Evolutionary conservation across 2,113 vertebrate species (phyloP).

Genomic region (Ptilorrhoa leucosticta): DNA sequence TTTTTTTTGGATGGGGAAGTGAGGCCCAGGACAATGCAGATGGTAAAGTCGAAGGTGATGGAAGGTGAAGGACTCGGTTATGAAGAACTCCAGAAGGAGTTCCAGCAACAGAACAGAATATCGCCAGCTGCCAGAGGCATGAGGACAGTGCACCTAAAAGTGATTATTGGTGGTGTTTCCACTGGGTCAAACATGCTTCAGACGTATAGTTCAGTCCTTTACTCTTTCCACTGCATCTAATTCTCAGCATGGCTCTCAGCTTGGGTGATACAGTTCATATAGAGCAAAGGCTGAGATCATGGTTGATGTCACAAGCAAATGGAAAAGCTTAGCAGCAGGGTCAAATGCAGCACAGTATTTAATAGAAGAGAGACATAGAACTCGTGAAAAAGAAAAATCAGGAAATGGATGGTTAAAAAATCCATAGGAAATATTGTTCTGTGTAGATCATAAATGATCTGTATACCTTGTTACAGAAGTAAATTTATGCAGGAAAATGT

Average conservation of each 20-base stretch:
- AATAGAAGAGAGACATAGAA: not conserved
- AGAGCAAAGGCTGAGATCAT: not conserved
- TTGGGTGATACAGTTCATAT: not conserved
- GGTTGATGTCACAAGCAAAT: not conserved
- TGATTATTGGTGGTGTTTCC: not conserved
- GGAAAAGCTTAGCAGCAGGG: not conserved
- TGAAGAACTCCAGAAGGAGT: not conserved
- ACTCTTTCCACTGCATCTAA: not conserved
- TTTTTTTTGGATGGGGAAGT: not conserved
- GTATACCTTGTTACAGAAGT: not conserved
- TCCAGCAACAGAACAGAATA: not conserved
- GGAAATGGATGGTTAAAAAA: not conserved
- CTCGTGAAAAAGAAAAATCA: not conserved
- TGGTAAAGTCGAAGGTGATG: not conserved
- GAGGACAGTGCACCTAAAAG: not conserved
- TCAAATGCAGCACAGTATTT: not conserved
- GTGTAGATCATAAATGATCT: not conserved
- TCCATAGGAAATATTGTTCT: not conserved
- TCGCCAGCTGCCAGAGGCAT: rapidly evolving
- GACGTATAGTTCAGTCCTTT: not conserved
- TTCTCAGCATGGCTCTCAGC: not conserved
- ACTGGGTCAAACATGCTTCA: not conserved
- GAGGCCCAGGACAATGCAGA: not conserved
- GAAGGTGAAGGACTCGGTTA: not conserved
- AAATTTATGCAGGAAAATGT: not conserved